Evolutionary conservation across 2,888 invertebrate species (phyloP).

Genomic region (Drosophila anceps): DNA sequence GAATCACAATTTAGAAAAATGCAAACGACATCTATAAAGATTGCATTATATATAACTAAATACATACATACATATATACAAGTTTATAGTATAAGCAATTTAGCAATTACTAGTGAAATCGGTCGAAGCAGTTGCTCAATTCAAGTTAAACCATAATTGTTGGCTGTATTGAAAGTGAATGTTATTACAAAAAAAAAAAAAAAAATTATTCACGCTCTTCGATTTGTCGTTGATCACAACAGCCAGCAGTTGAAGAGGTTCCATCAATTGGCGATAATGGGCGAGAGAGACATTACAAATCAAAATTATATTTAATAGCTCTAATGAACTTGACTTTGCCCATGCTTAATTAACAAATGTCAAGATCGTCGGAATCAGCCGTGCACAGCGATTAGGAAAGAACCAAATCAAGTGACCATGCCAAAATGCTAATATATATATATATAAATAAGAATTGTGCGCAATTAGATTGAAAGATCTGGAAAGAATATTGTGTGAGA

Average conservation of each 20-base stretch:
- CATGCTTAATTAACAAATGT: conserved; percentile 55
- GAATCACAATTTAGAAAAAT: conserved; percentile 66
- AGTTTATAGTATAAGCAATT: conserved; percentile 20
- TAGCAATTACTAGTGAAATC: conserved; percentile 33
- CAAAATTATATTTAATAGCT: conserved; percentile 60
- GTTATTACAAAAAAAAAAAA: conserved; percentile 7
- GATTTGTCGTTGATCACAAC: conserved; percentile 7
- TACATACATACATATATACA: not conserved
- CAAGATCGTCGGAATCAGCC: conserved; percentile 66
- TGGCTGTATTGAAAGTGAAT: conserved; percentile 9
- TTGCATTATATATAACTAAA: conserved; percentile 26
- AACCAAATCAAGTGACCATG: conserved; percentile 54
- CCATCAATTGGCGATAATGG: conserved; percentile 49
- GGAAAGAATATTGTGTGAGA: not conserved
- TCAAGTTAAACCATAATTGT: conserved; percentile 23
- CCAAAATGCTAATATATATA: conserved; percentile 12
- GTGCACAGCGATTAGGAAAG: conserved; percentile 65
- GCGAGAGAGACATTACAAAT: conserved; percentile 28
- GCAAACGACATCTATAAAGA: conserved; percentile 54
- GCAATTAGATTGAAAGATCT: not conserved
- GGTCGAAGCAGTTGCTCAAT: conserved; percentile 19
- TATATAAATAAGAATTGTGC: not conserved
- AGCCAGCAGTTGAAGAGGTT: conserved; percentile 6
- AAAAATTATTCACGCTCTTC: conserved; percentile 34
- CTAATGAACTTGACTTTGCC: conserved; percentile 68